These are phyloP conservation scores for Apamea crenata DNA, from an alignment of 2,888 invertebrate species.

Conservation along the genomic window DNA sequence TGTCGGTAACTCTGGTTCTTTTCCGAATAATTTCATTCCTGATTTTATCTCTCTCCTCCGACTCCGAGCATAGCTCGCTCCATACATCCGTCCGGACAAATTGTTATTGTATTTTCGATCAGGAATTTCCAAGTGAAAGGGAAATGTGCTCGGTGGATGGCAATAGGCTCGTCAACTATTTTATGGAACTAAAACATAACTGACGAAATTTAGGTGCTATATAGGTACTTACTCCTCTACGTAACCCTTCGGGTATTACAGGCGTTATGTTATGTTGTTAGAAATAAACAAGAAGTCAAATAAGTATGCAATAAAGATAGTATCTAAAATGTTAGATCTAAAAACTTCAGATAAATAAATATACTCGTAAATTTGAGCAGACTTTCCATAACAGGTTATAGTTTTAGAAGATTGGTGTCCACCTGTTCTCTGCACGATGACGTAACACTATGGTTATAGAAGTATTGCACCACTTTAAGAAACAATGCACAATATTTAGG, in stretches of 20 bases:
- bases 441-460: constrained; percentile 27
- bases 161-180: neutral
- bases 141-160: neutral
- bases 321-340: constrained; percentile 13
- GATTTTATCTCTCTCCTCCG: too few species aligned
- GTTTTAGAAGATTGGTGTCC: constrained; percentile 7
- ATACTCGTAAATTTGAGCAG: neutral
- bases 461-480: constrained; percentile 30
- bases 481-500: neutral
- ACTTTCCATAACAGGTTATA: constrained; percentile 53
- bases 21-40: too few species aligned
- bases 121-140: too few species aligned
- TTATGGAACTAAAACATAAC: neutral
- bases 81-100: too few species aligned
- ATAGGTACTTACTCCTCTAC: neutral
- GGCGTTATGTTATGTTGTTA: too few species aligned
- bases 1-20: too few species aligned
- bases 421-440: constrained; percentile 44
- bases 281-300: constrained; percentile 8
- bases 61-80: too few species aligned
- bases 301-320: constrained; percentile 3
- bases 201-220: neutral
- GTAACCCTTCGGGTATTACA: too few species aligned
- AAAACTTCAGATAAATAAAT: constrained; percentile 7
- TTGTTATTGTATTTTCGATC: too few species aligned